Evolutionary conservation across 2,797 vertebrate species (phyloP).

Genomic region (Hipposideros larvatus): DNA sequence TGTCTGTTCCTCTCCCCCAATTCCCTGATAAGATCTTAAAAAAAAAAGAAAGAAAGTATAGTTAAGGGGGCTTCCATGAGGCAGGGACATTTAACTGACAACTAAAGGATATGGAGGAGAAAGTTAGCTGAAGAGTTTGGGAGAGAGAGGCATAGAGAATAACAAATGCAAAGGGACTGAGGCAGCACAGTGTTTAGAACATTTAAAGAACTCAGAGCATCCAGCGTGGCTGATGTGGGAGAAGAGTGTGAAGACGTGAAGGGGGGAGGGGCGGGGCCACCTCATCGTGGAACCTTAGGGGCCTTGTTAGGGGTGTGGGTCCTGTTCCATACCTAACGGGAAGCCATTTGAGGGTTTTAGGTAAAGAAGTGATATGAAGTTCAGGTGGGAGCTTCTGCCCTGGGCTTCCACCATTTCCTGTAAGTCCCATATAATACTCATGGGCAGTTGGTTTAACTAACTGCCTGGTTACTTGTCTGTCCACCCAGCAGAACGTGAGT

Average conservation of each 20-base stretch:
- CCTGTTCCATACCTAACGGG: not conserved
- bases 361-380: not conserved
- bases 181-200: not conserved
- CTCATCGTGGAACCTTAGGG: fast-evolving
- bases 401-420: not conserved
- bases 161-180: not conserved
- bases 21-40: too few relatives aligned
- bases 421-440: fast-evolving
- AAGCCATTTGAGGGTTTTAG: not conserved
- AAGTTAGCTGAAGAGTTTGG: not conserved
- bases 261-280: not conserved
- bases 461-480: not conserved
- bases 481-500: not conserved
- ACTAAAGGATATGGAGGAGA: not conserved
- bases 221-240: not conserved
- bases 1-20: too few relatives aligned
- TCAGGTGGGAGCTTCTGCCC: not conserved
- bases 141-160: not conserved
- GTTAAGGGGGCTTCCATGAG: not conserved
- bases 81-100: not conserved
- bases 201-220: not conserved
- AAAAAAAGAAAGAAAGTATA: too few relatives aligned
- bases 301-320: not conserved
- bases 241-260: fast-evolving
- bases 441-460: fast-evolving